Evolutionary conservation across 2,888 invertebrate species (phyloP), one percentile per base, ranked within the genome.

Genomic region (Perithous albicinctus): DNA sequence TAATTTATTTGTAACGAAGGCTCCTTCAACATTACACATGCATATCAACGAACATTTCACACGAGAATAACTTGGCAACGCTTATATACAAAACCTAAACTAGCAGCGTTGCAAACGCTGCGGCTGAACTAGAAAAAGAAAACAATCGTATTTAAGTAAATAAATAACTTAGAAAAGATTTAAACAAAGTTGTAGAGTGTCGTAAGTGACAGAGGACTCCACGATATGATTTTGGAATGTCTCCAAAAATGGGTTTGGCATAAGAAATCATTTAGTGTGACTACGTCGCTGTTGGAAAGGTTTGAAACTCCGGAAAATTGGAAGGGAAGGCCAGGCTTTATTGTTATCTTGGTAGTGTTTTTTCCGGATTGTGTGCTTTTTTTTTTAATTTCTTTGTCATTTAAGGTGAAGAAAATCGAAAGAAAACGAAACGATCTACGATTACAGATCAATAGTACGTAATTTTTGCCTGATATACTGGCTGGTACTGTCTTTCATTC

Each of bases 181-280:
- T 7, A 48, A 72, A 54, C 56, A 41, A 72, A n/a, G 12, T 51
- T 23, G 78, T 72, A 76, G 59, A 72, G 66, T 69, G 69, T 38
- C 41, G 15, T n/a, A 38, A 41, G 51, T 15, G 43, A 18, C 15
- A 5, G 56, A 10, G 63, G 35, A 35, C 32, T 46, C 76, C 70
- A 61, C 77, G 64, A 70, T 7, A 38, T 66, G 29, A 64, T 82
- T 78, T 78, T 66, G 82, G 82, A 82, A 82, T 82, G 82, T 82
- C 61, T 75, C 73, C 75, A 72, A 78, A 75, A 78, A 18, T 43
- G 59, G 29, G 18, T 64, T 56, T 64, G 51, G 67, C 73, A 72
- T 69, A 48, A 5, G n/a, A 46, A 78, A 64, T 75, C 66, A 66
- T 75, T 78, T 75, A 46, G 66, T 70, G 51, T 66, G 12, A 10